phyloP scores from a whole-genome alignment of 2,797 vertebrate genomes.

The Adelosebastes latens region DNA sequence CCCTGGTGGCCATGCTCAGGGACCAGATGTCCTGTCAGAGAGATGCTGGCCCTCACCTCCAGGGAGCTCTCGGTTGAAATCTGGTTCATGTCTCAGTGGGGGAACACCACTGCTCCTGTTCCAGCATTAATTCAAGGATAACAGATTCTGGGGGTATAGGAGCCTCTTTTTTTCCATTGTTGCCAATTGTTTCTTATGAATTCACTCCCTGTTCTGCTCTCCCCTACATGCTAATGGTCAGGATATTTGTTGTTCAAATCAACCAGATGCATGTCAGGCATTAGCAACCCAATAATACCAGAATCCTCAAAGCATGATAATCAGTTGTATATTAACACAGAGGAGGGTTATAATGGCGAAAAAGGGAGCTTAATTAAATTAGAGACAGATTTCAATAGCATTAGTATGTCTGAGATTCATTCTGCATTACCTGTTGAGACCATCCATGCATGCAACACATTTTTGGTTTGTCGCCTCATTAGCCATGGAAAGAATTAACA shows the following conservation, averaged over 20 bases:
- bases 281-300: background rate
- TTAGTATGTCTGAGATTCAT: conserved; percentile 10
- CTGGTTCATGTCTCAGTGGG: conserved; percentile 84
- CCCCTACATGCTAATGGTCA: background rate
- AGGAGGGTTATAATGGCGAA: background rate
- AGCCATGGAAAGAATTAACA: conserved; percentile 25
- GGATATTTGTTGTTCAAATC: background rate
- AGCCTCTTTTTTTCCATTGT: conserved; percentile 9
- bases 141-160: conserved; percentile 61
- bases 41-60: conserved; percentile 75
- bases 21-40: conserved; percentile 79
- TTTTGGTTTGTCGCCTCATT: conserved; percentile 48
- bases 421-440: conserved; percentile 20
- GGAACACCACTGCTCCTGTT: conserved; percentile 67
- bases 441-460: background rate
- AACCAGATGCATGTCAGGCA: background rate
- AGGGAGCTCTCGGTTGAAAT: conserved; percentile 85
- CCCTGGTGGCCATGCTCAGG: conserved; percentile 75
- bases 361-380: conserved; percentile 3
- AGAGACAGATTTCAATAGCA: background rate
- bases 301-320: conserved; percentile 12
- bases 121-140: conserved; percentile 83
- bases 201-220: background rate
- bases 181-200: conserved; percentile 2
- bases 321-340: background rate